phyloP scores from a whole-genome alignment of 2,888 invertebrate genomes.

The Athalia cordata region DNA sequence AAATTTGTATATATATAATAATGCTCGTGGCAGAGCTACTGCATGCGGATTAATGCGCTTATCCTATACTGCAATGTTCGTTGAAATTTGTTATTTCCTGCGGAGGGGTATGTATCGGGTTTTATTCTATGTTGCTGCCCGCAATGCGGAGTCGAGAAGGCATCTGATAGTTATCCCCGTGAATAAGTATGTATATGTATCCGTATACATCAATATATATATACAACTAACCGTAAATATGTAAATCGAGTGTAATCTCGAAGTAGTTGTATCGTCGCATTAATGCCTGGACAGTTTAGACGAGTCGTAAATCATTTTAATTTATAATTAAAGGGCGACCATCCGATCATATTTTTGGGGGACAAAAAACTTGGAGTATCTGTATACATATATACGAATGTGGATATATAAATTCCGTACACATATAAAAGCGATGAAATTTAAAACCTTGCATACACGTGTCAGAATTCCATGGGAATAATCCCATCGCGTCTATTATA shows the following conservation, averaged over 20 bases:
- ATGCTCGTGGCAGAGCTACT: too few species aligned
- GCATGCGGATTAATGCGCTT: too few species aligned
- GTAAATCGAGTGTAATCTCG: constrained; percentile 3
- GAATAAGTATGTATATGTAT: constrained; percentile 3
- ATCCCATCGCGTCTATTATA: too few species aligned
- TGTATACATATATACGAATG: too few species aligned
- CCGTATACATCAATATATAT: constrained; percentile 10
- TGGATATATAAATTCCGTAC: background rate
- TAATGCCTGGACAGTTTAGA: constrained; percentile 2
- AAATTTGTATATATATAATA: constrained; percentile 8
- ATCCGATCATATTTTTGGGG: background rate
- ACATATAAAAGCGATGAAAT: background rate
- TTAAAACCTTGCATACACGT: too few species aligned
- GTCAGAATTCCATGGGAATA: too few species aligned
- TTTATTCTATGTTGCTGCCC: too few species aligned
- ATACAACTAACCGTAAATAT: background rate
- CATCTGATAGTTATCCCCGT: constrained; percentile 27
- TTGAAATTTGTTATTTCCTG: constrained; percentile 40
- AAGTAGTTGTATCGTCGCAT: constrained; percentile 1
- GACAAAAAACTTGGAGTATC: too few species aligned
- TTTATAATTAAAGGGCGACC: constrained; percentile 30
- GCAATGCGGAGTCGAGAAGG: too few species aligned
- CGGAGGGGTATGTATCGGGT: background rate
- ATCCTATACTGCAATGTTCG: constrained; percentile 10
- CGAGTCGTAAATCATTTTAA: constrained; percentile 25